Evolutionary conservation across 37 sponge, comb jelly and placozoan species (phyloP), one percentile per base, ranked within the genome.

Genomic region (Ianthella basta): DNA sequence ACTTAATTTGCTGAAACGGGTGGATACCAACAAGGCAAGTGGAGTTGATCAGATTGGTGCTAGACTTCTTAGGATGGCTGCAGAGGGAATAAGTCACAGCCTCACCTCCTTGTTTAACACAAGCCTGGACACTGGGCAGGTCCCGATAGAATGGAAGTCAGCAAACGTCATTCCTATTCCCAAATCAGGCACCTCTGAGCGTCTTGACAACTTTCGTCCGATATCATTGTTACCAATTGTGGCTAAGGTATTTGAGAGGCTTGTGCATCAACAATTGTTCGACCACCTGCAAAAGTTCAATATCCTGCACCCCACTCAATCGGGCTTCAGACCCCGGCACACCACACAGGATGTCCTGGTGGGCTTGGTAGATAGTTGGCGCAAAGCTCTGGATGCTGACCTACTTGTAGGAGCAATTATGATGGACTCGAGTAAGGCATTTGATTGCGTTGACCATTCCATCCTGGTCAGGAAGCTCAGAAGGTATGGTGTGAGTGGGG

Each of bases 271-370:
- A 3, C 79, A 79, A 55, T 24, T 86, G 20, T 86, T 79, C n/a
- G 20, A 29, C 4, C 79, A 86, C 55, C 35, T 86, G 10, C 30
- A 35, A 4, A 33, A 59, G 20, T 30, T 79, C 55, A 4, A 35
- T 3, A 38, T 86, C 12, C 67, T 86, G 0, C 27, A 86, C 36
- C 29, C 66, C 13, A 66, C 80, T 4, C 86, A 86, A 34, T 79
- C 25, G 27, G 86, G 86, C 6, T 86, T 86, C 36, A 27, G 86
- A 40, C 86, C 86, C n/a, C n/a, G n/a, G n/a, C n/a, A n/a, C n/a
- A n/a, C n/a, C n/a, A n/a, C n/a, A n/a, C n/a, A n/a, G n/a, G n/a
- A n/a, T n/a, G n/a, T n/a, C n/a, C n/a, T n/a, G n/a, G n/a, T n/a
- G n/a, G n/a, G n/a, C n/a, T n/a, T n/a, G n/a, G n/a, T n/a, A n/a